phyloP scores from a whole-genome alignment of 2,888 invertebrate genomes.

The Belgica antarctica region DNA sequence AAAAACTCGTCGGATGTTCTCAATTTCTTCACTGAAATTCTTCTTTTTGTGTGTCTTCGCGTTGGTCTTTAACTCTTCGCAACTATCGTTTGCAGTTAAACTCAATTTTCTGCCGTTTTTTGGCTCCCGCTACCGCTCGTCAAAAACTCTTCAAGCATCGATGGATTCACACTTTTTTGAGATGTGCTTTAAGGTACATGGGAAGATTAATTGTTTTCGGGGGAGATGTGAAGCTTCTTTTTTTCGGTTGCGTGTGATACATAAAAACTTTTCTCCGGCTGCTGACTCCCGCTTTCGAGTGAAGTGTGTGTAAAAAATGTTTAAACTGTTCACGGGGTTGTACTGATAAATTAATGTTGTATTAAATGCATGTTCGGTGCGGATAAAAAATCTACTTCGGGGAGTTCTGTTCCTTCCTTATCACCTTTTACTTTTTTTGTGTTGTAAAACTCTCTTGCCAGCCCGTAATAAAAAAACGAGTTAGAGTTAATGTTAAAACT shows the following conservation, averaged over 20 bases:
- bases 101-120: conserved; percentile 21
- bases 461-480: background rate
- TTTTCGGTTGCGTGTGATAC: background rate
- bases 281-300: background rate
- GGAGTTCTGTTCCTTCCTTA: conserved; percentile 9
- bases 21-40: conserved; percentile 16
- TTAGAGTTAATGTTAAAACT: conserved; percentile 12
- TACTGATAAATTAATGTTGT: conserved; percentile 8
- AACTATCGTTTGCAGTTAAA: conserved; percentile 29
- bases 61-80: conserved; percentile 5
- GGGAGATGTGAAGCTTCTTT: background rate
- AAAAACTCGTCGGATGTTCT: conserved; percentile 29
- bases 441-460: background rate
- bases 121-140: background rate
- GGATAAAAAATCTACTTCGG: conserved; percentile 26
- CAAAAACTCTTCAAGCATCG: conserved; percentile 15
- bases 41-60: conserved; percentile 14
- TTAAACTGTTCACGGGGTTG: background rate
- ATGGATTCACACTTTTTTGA: conserved; percentile 26
- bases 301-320: conserved; percentile 1
- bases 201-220: conserved; percentile 40
- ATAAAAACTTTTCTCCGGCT: conserved; percentile 7
- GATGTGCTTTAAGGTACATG: conserved; percentile 21
- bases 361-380: background rate
- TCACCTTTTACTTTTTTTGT: background rate